Conservation (phyloP, 1,140 invertebrate genomes). For the Drosophila kikkawai region DNA sequence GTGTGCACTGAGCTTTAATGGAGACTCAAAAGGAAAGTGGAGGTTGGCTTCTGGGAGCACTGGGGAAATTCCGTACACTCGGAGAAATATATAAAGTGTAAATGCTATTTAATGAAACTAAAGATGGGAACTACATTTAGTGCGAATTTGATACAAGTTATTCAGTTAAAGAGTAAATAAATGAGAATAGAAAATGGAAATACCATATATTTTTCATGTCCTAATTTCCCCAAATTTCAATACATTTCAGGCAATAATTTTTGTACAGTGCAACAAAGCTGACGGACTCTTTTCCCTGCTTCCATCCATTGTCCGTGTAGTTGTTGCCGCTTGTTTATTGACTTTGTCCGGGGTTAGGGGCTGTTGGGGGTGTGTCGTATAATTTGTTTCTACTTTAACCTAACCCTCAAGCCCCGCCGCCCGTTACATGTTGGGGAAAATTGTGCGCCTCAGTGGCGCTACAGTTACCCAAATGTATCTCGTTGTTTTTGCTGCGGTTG, state of each 20-base stretch:
- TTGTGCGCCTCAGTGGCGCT: conserved; percentile 78
- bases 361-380: conserved; percentile 67
- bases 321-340: conserved; percentile 75
- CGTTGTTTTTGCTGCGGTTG: conserved; percentile 16
- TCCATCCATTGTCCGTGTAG: conserved; percentile 45
- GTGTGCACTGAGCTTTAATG: conserved; percentile 55
- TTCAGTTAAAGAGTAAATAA: not conserved
- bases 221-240: too few species aligned
- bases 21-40: conserved; percentile 43
- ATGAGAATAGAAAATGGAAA: too few species aligned
- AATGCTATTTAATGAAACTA: not conserved
- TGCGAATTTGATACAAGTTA: not conserved
- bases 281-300: conserved; percentile 52
- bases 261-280: conserved; percentile 48
- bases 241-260: not conserved
- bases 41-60: conserved; percentile 41
- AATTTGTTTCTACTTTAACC: conserved; percentile 83
- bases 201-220: too few species aligned
- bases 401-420: conserved; percentile 31
- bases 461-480: conserved; percentile 44
- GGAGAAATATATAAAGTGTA: not conserved
- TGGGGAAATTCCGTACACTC: conserved; percentile 59
- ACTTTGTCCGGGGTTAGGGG: conserved; percentile 65
- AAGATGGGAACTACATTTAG: not conserved
- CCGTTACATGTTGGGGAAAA: conserved; percentile 60